Evolutionary conservation across 2,888 invertebrate genomes (phyloP), one percentile per base, ranked within the genome.

Genomic region (Ceraclea dissimilis): DNA sequence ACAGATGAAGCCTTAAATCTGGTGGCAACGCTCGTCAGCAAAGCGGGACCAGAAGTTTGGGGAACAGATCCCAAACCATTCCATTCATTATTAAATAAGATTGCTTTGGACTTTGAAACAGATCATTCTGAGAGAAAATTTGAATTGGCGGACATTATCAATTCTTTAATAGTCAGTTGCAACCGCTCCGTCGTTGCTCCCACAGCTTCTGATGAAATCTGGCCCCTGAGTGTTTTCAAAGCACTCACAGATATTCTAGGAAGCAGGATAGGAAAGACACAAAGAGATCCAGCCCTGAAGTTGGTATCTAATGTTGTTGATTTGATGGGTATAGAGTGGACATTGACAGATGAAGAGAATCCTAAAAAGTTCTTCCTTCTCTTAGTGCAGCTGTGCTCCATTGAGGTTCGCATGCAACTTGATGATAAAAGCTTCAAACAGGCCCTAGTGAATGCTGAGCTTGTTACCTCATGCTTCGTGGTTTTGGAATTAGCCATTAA

Each of bases 341-440:
- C 87, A 54, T 75, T 92, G 62, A 81, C 81, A 65, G 88, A 90
- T 70, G 88, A 88, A 63, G 86, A 87, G 59, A 81, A 83, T 63
- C 90, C 90, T 56, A 80, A 80, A 57, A 89, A 90, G 71, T 88
- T 93, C 66, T 85, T 94, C 65, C 75, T 93, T 18, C 73, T 94
- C 11, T 71, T 90, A 20, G 82, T 93, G 56, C 93, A 95, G 69
- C 75, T 96, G 56, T 86, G 90, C 65, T 91, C 93, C 51, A 90
- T 95, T 67, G 95, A 96, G 79, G 88, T 95, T 1, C 83, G 94
- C 66, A 94, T 96, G 93, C 90, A 92, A 64, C 76, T 95, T 61
- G 95, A 95, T 67, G 90, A 92, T 63, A 86, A 88, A 66, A 86
- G 85, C 67, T 79, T 93, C 63, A 88, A 90, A 69, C 82, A 89